Evolutionary conservation across 2,888 invertebrate species (phyloP), one percentile per base, ranked within the genome.

Genomic region (Agrotis clavis): DNA sequence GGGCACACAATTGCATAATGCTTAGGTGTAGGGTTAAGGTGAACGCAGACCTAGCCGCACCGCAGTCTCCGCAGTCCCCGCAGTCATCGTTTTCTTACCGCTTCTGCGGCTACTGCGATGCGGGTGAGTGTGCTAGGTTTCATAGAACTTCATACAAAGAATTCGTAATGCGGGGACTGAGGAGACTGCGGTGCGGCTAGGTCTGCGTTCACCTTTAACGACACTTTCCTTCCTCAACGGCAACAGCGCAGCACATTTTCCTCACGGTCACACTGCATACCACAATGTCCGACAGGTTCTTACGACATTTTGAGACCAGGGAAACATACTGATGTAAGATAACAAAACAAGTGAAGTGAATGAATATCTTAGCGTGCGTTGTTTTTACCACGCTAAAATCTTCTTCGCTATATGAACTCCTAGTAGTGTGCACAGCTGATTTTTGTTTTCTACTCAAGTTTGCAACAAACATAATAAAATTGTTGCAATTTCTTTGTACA

Each of bases 361-460:
- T 61, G 25, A 41, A 41, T 9, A 41, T 60, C 18, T 50, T 61
- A n/a, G 63, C 64, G 59, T 61, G 63, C 64, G 59, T 61, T 48
- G 59, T 75, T 60, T 65, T 53, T 68, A 64, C 61, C 45, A 63
- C 62, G 54, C 18, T 60, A 54, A 45, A 30, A 56, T 70, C 63
- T 59, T 72, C 74, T 82, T 78, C 13, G 50, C 35, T 62, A 50
- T 65, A 80, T 85, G 86, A 25, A 53, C 14, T 63, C 86, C 78
- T 83, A 70, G 86, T 87, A 72, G 14, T 78, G 53, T 48, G 53
- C 73, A 72, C 85, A 85, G 85, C 85, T 85, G 85, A 87, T 83
- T 85, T 84, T 79, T 86, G 79, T 79, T 86, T 51, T 65, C 25
- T 21, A 53, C 14, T 18, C 7, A 56, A 25, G 30, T 56, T 63